These are phyloP conservation scores for Dromococcyx pavoninus DNA, from an alignment of 2,797 vertebrate genomes.

Conservation along the genomic window DNA sequence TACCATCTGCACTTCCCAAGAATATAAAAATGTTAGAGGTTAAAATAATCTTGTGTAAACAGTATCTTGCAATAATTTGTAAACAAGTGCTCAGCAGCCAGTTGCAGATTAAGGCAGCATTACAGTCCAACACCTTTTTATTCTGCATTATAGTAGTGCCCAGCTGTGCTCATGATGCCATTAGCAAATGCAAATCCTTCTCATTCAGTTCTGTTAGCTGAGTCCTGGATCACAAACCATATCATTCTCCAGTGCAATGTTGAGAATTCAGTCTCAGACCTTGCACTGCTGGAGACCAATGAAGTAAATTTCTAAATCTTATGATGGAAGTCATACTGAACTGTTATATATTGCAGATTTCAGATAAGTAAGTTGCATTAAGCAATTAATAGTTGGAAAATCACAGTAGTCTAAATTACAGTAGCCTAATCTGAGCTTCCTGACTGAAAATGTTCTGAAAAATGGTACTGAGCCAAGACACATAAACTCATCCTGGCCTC, in stretches of 20 bases:
- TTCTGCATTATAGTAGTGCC: not conserved
- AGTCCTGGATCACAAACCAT: conserved; percentile 45
- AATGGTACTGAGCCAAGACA: not conserved
- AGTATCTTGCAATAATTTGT: conserved; percentile 38
- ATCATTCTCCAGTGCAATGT: conserved; percentile 64
- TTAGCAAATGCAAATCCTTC: not conserved
- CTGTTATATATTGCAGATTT: conserved; percentile 75
- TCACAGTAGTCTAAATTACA: not conserved
- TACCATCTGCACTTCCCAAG: conserved; percentile 50
- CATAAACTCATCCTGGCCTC: not conserved
- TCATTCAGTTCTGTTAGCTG: conserved; percentile 34
- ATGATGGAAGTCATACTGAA: conserved; percentile 50
- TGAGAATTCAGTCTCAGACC: conserved; percentile 75
- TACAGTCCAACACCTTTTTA: not conserved
- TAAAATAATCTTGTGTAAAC: conserved; percentile 59
- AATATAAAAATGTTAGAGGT: conserved; percentile 58
- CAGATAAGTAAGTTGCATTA: conserved; percentile 73
- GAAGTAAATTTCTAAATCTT: conserved; percentile 72
- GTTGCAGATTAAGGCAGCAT: not conserved
- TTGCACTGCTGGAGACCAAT: conserved; percentile 74
- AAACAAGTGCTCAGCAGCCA: conserved; percentile 25
- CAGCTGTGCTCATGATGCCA: not conserved
- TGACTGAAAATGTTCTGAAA: not conserved
- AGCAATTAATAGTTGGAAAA: not conserved
- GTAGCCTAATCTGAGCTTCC: not conserved